Conservation (phyloP, 2,113 vertebrate genomes). For the Rhineura floridana region DNA sequence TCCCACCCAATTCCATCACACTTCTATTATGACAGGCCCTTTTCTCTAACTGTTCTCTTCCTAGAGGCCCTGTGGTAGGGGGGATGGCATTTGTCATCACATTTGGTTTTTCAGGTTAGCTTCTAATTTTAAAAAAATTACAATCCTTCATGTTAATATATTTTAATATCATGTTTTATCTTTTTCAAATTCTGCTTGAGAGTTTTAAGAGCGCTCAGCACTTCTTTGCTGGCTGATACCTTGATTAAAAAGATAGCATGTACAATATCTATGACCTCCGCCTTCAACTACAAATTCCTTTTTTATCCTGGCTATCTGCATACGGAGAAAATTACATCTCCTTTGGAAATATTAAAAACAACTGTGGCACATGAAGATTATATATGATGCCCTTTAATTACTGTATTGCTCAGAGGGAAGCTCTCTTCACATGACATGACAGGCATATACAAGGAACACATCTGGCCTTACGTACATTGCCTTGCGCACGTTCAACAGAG, state of each 20-base stretch:
- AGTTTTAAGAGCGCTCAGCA: too few relatives aligned
- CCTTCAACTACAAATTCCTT: too few relatives aligned
- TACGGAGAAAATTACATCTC: too few relatives aligned
- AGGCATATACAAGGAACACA: too few relatives aligned
- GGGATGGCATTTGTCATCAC: conserved; percentile 26
- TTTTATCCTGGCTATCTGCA: too few relatives aligned
- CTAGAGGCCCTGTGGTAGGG: conserved; percentile 20
- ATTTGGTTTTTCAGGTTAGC: conserved; percentile 34
- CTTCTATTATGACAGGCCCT: too few relatives aligned
- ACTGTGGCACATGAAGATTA: too few relatives aligned
- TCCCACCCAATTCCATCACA: background rate
- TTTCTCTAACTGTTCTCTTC: conserved; percentile 7
- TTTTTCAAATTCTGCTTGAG: background rate
- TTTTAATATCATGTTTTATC: background rate
- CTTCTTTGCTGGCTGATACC: background rate
- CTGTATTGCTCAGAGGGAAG: too few relatives aligned
- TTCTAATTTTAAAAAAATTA: background rate
- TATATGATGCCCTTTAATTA: too few relatives aligned
- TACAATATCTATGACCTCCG: background rate
- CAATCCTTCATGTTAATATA: background rate
- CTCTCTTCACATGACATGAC: too few relatives aligned
- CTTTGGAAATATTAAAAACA: too few relatives aligned
- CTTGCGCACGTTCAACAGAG: background rate
- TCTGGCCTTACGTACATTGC: too few relatives aligned
- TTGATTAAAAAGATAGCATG: background rate